These are phyloP conservation scores for Passer domesticus DNA, from an alignment of 2,113 vertebrate genomes.

Conservation along the genomic window DNA sequence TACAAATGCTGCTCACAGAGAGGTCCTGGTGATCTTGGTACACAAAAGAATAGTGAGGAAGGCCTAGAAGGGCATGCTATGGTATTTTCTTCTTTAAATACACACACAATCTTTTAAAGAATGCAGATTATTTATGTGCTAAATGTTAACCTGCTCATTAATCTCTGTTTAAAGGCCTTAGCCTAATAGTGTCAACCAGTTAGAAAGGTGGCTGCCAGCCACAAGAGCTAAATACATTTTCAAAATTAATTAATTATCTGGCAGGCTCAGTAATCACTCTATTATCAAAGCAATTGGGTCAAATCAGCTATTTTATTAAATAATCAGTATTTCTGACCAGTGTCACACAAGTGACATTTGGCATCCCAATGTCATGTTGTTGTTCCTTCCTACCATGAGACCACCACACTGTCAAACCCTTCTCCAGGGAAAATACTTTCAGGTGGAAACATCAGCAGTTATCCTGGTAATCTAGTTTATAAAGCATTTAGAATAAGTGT, in stretches of 20 bases:
- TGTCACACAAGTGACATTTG: neutral
- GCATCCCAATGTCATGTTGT: neutral
- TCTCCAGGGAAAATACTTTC: neutral
- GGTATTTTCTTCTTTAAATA: neutral
- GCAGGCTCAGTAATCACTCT: neutral
- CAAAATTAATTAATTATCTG: conserved; percentile 51
- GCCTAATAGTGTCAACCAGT: neutral
- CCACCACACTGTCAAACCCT: neutral
- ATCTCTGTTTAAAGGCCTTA: neutral
- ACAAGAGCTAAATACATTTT: neutral
- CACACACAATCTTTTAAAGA: neutral
- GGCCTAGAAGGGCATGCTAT: neutral
- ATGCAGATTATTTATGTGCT: neutral
- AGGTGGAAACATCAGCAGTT: neutral
- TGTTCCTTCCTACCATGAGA: neutral
- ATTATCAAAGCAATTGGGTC: neutral
- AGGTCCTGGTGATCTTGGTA: neutral
- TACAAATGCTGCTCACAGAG: neutral
- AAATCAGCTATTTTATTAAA: conserved; percentile 40
- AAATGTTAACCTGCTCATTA: neutral
- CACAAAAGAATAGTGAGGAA: neutral
- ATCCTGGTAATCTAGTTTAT: conserved; percentile 17
- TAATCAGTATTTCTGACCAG: neutral
- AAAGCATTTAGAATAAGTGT: neutral
- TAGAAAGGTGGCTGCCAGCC: conserved; percentile 22